Percentiles rank a stretch among this genome's conserved stretches.
Conservation (phyloP, 2,888 invertebrate genomes). For the Luperina testacea region DNA sequence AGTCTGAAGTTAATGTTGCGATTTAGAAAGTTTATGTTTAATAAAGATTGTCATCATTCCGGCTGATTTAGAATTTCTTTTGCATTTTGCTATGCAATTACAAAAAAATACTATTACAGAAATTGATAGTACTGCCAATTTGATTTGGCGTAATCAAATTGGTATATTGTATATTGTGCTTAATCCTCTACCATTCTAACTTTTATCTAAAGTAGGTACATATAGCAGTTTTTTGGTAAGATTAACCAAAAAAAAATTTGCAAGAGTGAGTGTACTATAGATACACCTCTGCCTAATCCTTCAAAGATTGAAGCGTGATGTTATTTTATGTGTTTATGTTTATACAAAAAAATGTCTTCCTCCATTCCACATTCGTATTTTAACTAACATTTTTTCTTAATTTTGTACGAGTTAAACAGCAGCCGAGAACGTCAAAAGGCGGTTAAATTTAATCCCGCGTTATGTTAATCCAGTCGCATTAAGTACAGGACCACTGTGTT, state of each 20-base stretch:
- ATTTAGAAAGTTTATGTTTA: slow-evolving; percentile 49
- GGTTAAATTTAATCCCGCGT: slow-evolving; percentile 44
- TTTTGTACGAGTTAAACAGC: neutral
- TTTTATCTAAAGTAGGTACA: neutral
- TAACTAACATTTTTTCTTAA: neutral
- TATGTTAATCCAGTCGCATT: slow-evolving; percentile 49
- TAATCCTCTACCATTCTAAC: neutral
- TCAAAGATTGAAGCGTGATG: neutral
- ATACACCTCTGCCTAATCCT: neutral
- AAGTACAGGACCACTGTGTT: slow-evolving; percentile 34
- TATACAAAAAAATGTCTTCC: neutral
- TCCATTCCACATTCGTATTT: neutral
- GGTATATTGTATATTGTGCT: neutral
- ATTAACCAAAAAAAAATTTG: neutral
- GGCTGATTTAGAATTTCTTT: slow-evolving; percentile 16
- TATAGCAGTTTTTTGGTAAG: neutral
- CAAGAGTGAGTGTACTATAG: neutral
- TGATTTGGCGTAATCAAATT: neutral
- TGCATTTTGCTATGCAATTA: slow-evolving; percentile 9
- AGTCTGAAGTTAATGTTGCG: slow-evolving; percentile 34
- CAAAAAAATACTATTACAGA: slow-evolving; percentile 1
- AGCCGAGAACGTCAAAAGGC: slow-evolving; percentile 20
- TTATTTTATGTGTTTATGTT: neutral
- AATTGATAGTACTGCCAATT: neutral
- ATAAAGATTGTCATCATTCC: slow-evolving; percentile 23